These are phyloP conservation scores for Prochilodus magdalenae DNA, from an alignment of 2,113 vertebrate species.

Conservation along the genomic window DNA sequence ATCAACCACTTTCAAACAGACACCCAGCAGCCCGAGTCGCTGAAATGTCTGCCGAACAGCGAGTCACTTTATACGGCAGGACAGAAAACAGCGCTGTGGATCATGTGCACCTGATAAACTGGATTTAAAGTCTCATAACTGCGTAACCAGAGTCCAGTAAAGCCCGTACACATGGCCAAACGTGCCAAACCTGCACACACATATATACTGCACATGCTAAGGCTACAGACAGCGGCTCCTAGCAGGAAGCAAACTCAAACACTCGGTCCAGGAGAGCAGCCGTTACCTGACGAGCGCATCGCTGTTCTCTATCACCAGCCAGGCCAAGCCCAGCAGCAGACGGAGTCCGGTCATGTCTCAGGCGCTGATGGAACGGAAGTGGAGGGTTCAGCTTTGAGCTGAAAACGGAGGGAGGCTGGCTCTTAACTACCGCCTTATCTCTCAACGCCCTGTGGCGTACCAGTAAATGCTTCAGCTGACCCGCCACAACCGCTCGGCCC, in stretches of 20 bases:
- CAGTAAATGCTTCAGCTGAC: not conserved
- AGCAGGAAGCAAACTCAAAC: too few species aligned
- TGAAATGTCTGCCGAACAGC: not conserved
- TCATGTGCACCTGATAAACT: too few species aligned
- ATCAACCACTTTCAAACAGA: not conserved
- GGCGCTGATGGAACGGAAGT: not conserved
- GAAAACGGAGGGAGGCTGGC: not conserved
- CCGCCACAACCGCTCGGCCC: not conserved
- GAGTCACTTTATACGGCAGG: not conserved
- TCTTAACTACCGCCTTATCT: not conserved
- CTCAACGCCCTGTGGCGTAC: not conserved
- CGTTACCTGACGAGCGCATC: conserved; percentile 22
- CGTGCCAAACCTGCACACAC: too few species aligned
- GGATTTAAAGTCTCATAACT: too few species aligned
- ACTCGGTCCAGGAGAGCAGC: too few species aligned
- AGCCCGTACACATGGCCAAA: too few species aligned
- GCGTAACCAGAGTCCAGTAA: too few species aligned
- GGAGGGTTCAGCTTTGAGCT: not conserved
- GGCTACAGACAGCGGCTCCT: too few species aligned
- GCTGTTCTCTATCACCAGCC: not conserved
- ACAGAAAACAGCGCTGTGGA: not conserved
- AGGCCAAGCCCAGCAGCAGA: not conserved
- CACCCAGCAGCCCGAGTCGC: not conserved
- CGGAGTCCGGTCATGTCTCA: not conserved
- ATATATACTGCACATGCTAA: too few species aligned